These are phyloP conservation scores for Amitus sp. DNA, from an alignment of 2,888 invertebrate genomes.

Conservation along the genomic window DNA sequence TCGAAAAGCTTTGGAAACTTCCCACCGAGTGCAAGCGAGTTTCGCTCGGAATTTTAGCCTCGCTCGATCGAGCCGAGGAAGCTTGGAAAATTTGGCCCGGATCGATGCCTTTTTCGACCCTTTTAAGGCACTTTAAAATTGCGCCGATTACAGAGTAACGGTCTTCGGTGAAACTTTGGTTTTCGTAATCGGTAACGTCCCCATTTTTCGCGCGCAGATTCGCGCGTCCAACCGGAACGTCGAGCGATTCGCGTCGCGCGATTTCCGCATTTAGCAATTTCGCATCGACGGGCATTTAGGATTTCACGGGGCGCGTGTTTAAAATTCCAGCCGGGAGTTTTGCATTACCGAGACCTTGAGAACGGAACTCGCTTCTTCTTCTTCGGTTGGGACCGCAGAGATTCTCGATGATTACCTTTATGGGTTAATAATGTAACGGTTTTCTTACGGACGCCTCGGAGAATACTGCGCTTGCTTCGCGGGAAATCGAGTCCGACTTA, in stretches of 20 bases:
- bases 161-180: neutral
- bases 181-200: neutral
- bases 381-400: slow-evolving; percentile 18
- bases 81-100: neutral
- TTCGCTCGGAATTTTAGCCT: no score
- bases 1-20: no score
- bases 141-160: neutral
- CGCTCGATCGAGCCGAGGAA: no score
- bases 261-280: slow-evolving; percentile 1
- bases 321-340: slow-evolving; percentile 23
- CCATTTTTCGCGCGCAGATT: neutral
- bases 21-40: no score
- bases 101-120: neutral
- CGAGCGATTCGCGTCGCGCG: neutral
- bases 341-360: no score
- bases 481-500: slow-evolving; percentile 9
- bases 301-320: slow-evolving; percentile 29
- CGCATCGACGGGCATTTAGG: slow-evolving; percentile 9
- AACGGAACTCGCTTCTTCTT: slow-evolving; percentile 18
- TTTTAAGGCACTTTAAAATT: no score
- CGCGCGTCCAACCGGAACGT: neutral
- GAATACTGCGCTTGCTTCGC: slow-evolving; percentile 15
- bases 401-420: slow-evolving; percentile 51
- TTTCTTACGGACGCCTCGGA: slow-evolving; percentile 35
- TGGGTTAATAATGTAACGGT: slow-evolving; percentile 56